Evolutionary conservation across 2,888 invertebrate genomes (phyloP).

Genomic region (Zaprionus obscuricornis): DNA sequence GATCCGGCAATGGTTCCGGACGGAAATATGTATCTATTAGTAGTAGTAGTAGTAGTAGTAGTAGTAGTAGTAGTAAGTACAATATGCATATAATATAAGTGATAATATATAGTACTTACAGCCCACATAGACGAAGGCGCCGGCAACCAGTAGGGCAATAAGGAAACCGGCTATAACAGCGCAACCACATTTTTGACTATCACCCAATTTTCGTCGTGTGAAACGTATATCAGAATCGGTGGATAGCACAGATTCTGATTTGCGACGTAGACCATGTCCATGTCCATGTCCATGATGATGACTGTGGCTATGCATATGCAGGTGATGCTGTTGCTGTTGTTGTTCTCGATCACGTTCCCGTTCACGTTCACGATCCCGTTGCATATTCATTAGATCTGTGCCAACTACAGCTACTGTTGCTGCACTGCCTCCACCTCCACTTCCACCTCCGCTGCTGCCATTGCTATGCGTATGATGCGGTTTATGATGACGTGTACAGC

Average conservation of each 20-base stretch:
- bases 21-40: constrained; percentile 83
- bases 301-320: constrained; percentile 57
- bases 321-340: constrained; percentile 58
- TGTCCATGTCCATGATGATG: constrained; percentile 62
- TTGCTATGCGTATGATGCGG: constrained; percentile 71
- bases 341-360: constrained; percentile 27
- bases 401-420: constrained; percentile 18
- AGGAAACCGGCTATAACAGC: constrained; percentile 93
- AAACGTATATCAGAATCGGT: constrained; percentile 95
- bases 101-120: constrained; percentile 84
- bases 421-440: constrained; percentile 4
- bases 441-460: constrained; percentile 16
- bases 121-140: constrained; percentile 87
- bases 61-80: no score
- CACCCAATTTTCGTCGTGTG: constrained; percentile 92
- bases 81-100: no score
- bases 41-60: no score
- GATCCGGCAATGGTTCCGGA: constrained; percentile 88
- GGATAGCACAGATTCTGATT: constrained; percentile 91
- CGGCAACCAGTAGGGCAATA: constrained; percentile 89
- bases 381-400: neutral
- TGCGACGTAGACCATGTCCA: constrained; percentile 73
- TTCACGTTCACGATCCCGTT: constrained; percentile 16
- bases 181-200: constrained; percentile 94
- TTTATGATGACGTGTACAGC: constrained; percentile 82